A percentile compares a stretch with the other conserved stretches of the same genome.
Conservation (phyloP, 1,140 invertebrate species). For the Cheumatopsyche charites region DNA sequence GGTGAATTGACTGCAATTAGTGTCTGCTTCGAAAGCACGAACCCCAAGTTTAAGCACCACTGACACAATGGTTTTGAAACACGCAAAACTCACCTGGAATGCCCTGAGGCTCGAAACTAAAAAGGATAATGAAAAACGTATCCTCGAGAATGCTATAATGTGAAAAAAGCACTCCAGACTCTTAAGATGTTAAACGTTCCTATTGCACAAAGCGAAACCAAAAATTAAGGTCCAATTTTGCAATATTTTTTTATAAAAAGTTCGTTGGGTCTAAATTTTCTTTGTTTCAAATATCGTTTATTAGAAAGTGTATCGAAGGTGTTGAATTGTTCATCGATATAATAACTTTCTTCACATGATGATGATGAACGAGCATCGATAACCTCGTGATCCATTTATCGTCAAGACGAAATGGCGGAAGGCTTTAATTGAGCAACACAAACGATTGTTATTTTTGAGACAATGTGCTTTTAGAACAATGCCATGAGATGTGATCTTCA, state of each 20-base stretch:
- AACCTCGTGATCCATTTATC: too few species aligned
- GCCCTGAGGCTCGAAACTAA: constrained; percentile 2
- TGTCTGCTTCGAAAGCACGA: neutral
- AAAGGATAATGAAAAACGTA: neutral
- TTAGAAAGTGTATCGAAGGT: too few species aligned
- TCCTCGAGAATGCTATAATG: constrained; percentile 2
- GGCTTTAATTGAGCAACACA: neutral
- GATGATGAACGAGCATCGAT: too few species aligned
- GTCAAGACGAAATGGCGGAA: neutral
- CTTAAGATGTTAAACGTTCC: constrained; percentile 1
- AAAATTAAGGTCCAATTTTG: too few species aligned
- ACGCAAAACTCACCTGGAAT: constrained; percentile 12
- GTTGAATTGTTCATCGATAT: too few species aligned
- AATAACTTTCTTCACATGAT: too few species aligned
- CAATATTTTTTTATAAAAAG: too few species aligned
- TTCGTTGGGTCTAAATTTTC: too few species aligned
- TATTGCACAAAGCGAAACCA: neutral
- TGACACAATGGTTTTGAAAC: constrained; percentile 2
- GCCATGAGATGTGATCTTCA: constrained; percentile 6
- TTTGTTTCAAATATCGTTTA: too few species aligned
- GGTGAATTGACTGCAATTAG: too few species aligned
- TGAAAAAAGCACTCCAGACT: neutral
- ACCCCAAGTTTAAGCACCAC: neutral
- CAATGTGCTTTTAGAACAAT: too few species aligned
- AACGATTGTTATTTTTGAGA: neutral